phyloP scores from a whole-genome alignment of 2,113 vertebrate species.

The Burhinus bistriatus region DNA sequence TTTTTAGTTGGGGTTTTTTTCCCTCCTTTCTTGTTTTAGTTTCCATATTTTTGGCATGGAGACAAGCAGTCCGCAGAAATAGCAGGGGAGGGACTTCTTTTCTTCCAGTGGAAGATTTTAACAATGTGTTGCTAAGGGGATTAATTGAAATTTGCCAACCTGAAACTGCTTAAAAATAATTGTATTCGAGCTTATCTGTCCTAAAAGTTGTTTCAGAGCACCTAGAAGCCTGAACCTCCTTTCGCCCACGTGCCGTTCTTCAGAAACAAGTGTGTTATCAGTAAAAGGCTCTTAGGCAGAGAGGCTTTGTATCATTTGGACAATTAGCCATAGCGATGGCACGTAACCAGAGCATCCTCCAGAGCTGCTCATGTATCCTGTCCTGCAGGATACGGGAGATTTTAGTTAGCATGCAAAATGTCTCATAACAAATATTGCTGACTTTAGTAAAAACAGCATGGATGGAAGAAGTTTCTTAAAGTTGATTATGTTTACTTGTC shows the following conservation, averaged over 20 bases:
- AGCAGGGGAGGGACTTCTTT: neutral
- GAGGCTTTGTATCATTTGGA: neutral
- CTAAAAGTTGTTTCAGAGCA: neutral
- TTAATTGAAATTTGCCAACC: constrained; percentile 12
- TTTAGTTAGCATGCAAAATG: neutral
- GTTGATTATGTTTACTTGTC: neutral
- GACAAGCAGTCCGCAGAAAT: neutral
- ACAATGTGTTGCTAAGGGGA: constrained; percentile 26
- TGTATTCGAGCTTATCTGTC: neutral
- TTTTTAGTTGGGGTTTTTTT: neutral
- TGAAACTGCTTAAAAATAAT: constrained; percentile 10
- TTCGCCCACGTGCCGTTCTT: neutral
- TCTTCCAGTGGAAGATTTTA: neutral
- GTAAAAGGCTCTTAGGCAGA: neutral
- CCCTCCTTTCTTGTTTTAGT: neutral
- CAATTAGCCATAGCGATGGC: neutral
- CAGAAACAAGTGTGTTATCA: neutral
- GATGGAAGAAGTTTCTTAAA: neutral
- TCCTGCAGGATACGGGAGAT: neutral
- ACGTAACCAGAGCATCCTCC: neutral
- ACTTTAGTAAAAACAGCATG: neutral
- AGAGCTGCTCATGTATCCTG: neutral
- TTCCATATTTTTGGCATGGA: neutral
- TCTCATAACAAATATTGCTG: neutral
- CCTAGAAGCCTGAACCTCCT: neutral